These are phyloP conservation scores for Phenacoccus solenopsis DNA, from an alignment of 1,140 invertebrate species.

Conservation along the genomic window DNA sequence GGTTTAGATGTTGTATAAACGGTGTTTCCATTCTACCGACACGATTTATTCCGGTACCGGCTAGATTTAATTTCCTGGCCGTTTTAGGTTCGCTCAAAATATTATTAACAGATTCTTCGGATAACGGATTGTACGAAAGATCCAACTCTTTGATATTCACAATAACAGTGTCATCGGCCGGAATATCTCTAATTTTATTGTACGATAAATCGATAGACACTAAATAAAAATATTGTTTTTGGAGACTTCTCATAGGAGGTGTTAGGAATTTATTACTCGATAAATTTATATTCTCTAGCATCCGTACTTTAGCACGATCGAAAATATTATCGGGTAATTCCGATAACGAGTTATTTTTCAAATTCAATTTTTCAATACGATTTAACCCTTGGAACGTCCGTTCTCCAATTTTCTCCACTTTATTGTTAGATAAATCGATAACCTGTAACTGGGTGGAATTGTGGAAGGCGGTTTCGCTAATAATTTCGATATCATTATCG, in stretches of 20 bases:
- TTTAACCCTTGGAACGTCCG: conserved; percentile 69
- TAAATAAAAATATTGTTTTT: conserved; percentile 69
- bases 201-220: conserved; percentile 61
- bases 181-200: conserved; percentile 63
- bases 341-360: conserved; percentile 56
- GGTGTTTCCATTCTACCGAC: conserved; percentile 68
- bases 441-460: conserved; percentile 77
- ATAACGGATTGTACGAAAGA: conserved; percentile 71
- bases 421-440: conserved; percentile 61
- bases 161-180: conserved; percentile 68
- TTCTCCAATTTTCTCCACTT: conserved; percentile 58
- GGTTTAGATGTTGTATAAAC: conserved; percentile 66
- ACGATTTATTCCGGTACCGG: conserved; percentile 55
- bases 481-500: conserved; percentile 59
- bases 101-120: conserved; percentile 52
- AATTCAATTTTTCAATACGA: conserved; percentile 56
- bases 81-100: conserved; percentile 80
- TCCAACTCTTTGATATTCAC: conserved; percentile 77
- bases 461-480: conserved; percentile 76
- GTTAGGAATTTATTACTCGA: conserved; percentile 60
- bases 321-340: conserved; percentile 74
- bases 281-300: conserved; percentile 68
- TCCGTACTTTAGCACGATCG: conserved; percentile 58
- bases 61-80: conserved; percentile 63
- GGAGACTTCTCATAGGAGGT: conserved; percentile 61